Evolutionary conservation across 2,888 invertebrate genomes (phyloP), one percentile per base, ranked within the genome.

Genomic region (Seira musarum): DNA sequence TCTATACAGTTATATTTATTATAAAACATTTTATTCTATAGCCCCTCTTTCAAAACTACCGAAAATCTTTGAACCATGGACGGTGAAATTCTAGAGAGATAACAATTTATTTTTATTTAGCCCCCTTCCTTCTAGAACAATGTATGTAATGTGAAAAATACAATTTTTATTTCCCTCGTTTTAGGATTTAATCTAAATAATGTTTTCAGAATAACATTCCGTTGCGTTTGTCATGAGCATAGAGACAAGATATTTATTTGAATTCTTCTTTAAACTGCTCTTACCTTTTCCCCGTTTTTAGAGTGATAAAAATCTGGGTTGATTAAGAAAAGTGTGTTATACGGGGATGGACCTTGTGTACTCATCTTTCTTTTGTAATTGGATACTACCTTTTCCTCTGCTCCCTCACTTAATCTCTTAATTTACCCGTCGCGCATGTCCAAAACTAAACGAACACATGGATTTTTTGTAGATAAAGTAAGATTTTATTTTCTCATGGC

Each of bases 71-170:
- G 49, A n/a, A 49, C 15, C 13, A n/a, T 15, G 49, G 49, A 13
- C 49, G 49, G 49, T 49, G 17, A 49, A 49, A 49, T 3, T 49
- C 15, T 49, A n/a, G 22, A 24, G 24, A 61, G 22, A 24, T 19
- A 61, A 61, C 24, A 19, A 61, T 64, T 64, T 64, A 64, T 25
- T 64, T 64, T 64, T 64, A 64, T 64, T 64, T 64, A 64, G 24
- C 21, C n/a, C 25, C 64, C 25, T 64, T 15, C 64, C 25, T 64
- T 64, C 64, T 64, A 64, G 64, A 64, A 64, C 64, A 64, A 64
- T 64, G 64, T 25, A 64, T 25, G n/a, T 5, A 1, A 15, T 25
- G 24, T 25, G 15, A 30, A 30, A 30, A 5, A 13, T 15, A n/a
- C 6, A 3, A 49, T 49, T 49, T 49, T 49, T 49, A 13, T 49